These are phyloP conservation scores for Oegoconia quadripuncta DNA, from an alignment of 2,888 invertebrate species.

Conservation along the genomic window DNA sequence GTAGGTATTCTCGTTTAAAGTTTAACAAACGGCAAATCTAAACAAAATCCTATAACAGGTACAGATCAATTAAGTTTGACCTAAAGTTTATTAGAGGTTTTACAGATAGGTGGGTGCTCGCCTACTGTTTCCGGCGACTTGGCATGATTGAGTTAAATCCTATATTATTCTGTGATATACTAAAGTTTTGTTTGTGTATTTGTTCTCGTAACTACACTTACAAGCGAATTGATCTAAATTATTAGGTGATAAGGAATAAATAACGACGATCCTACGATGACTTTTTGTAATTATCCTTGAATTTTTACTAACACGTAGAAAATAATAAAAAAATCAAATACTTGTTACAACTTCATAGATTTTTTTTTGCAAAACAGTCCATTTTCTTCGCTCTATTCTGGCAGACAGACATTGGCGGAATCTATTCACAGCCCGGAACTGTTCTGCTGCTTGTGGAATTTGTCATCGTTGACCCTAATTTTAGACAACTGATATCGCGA, in stretches of 20 bases:
- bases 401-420: no score
- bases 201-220: no score
- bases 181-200: neutral
- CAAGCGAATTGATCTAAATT: no score
- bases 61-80: neutral
- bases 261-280: neutral
- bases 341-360: no score
- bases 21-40: no score
- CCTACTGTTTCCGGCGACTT: constrained; percentile 40
- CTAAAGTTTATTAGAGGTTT: neutral
- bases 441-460: constrained; percentile 47
- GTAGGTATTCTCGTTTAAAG: no score
- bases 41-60: no score
- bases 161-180: constrained; percentile 6
- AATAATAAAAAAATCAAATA: no score
- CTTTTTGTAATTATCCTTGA: neutral
- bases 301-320: neutral
- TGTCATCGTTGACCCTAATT: constrained; percentile 72
- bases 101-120: constrained; percentile 28
- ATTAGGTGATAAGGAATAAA: no score
- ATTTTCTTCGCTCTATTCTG: no score
- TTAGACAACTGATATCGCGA: constrained; percentile 36
- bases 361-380: no score
- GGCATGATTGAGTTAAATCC: constrained; percentile 32
- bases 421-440: constrained; percentile 19